phyloP scores from a whole-genome alignment of 2,797 vertebrate genomes.

The Sebastes trivittatus region DNA sequence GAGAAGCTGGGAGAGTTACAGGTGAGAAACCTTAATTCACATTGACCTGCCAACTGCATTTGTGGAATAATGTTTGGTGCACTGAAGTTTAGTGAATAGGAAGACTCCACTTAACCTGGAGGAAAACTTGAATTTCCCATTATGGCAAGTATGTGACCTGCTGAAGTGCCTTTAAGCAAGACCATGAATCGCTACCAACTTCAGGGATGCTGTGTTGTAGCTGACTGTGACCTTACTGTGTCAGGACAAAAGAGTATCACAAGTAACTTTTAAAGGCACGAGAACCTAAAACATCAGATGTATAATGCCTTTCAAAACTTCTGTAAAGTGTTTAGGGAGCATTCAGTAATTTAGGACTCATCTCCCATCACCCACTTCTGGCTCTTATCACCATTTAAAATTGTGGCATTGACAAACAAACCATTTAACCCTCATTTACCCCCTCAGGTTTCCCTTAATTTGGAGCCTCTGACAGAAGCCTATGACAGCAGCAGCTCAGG shows the following conservation, averaged over 20 bases:
- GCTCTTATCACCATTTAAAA: background rate
- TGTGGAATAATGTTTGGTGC: background rate
- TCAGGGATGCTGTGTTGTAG: background rate
- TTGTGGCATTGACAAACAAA: background rate
- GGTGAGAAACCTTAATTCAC: constrained; percentile 73
- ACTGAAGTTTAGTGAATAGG: background rate
- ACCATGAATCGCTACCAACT: background rate
- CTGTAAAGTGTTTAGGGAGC: background rate
- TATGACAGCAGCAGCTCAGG: constrained; percentile 83
- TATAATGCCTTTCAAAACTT: background rate
- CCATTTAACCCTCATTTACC: constrained; percentile 9
- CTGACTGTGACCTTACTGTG: background rate
- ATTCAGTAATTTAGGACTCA: background rate
- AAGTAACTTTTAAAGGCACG: background rate
- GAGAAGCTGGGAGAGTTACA: constrained; percentile 95
- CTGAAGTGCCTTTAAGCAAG: background rate
- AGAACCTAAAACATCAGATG: background rate
- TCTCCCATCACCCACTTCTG: background rate
- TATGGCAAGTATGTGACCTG: background rate
- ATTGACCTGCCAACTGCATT: background rate
- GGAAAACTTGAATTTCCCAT: background rate
- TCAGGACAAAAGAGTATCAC: background rate
- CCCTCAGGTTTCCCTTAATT: constrained; percentile 85
- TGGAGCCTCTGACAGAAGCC: constrained; percentile 89
- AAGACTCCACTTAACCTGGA: background rate